Percentiles rank a stretch among this genome's conserved stretches.
Evolutionary conservation across 2,888 invertebrate genomes (phyloP).

Genomic region (Eledone cirrhosa): DNA sequence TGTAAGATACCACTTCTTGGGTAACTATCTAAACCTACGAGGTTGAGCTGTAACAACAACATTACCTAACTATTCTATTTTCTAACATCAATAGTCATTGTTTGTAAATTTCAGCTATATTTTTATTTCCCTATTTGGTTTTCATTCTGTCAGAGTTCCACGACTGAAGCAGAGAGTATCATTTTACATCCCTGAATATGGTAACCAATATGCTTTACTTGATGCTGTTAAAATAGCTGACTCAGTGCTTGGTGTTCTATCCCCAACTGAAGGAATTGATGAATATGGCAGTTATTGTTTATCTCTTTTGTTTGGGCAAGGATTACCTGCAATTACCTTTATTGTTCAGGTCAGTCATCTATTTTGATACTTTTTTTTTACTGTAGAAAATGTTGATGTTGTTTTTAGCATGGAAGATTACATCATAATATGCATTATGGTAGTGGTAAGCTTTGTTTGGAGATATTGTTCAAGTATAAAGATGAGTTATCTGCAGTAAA

Average conservation of each 20-base stretch:
- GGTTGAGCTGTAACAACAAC: too few species aligned
- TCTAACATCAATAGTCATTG: too few species aligned
- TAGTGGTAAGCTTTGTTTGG: too few species aligned
- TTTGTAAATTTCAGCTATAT: too few species aligned
- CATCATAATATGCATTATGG: too few species aligned
- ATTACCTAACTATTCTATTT: too few species aligned
- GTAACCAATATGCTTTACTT: slow-evolving; percentile 76
- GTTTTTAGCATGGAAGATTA: too few species aligned
- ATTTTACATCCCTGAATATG: slow-evolving; percentile 78
- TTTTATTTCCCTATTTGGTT: too few species aligned
- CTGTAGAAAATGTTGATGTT: slow-evolving; percentile 9
- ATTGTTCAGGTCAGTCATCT: slow-evolving; percentile 53
- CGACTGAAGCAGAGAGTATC: slow-evolving; percentile 90
- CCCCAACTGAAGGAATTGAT: slow-evolving; percentile 73
- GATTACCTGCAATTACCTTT: slow-evolving; percentile 75
- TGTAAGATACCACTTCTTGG: too few species aligned
- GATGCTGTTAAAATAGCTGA: slow-evolving; percentile 76
- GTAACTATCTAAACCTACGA: too few species aligned
- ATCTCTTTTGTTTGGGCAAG: slow-evolving; percentile 82
- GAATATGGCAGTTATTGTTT: slow-evolving; percentile 82
- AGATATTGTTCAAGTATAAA: too few species aligned
- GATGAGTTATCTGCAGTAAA: too few species aligned
- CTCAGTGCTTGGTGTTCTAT: slow-evolving; percentile 80
- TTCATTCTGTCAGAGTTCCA: slow-evolving; percentile 74
- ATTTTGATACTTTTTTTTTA: slow-evolving; percentile 6